Evolutionary conservation across 1,140 invertebrate genomes (phyloP).

Genomic region (Zaprionus africanus): DNA sequence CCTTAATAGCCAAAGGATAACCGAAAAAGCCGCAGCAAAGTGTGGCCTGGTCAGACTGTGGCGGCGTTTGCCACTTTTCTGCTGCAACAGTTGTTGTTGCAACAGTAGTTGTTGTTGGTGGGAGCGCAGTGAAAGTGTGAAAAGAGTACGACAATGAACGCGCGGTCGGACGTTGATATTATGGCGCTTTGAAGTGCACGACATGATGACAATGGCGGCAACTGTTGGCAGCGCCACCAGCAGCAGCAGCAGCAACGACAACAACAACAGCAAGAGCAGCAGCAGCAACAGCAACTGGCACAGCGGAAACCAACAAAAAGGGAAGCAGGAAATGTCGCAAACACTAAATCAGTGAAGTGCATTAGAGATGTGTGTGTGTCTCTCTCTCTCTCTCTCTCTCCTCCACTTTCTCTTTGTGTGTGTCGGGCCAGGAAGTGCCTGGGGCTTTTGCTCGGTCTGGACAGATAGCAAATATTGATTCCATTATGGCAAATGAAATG

Average conservation of each 20-base stretch:
- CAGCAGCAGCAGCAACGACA: conserved; percentile 20
- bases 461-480: conserved; percentile 72
- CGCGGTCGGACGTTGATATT: conserved; percentile 72
- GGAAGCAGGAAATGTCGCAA: conserved; percentile 78
- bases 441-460: conserved; percentile 13
- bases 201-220: conserved; percentile 53
- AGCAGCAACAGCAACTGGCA: conserved; percentile 21
- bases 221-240: conserved; percentile 32
- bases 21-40: conserved; percentile 79
- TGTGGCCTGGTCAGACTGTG: conserved; percentile 67
- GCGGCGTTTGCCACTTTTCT: conserved; percentile 28
- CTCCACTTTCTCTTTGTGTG: neutral
- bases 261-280: conserved; percentile 8
- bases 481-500: conserved; percentile 68
- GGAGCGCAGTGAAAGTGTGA: conserved; percentile 60
- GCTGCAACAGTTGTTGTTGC: conserved; percentile 12
- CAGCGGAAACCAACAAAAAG: conserved; percentile 63
- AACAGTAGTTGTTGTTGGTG: conserved; percentile 16
- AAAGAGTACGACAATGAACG: conserved; percentile 66
- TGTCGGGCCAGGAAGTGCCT: conserved; percentile 53
- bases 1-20: conserved; percentile 77
- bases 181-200: conserved; percentile 70
- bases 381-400: neutral
- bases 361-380: conserved; percentile 51
- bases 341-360: conserved; percentile 79